These are phyloP conservation scores for Aleiodes leptofemur DNA, from an alignment of 2,888 invertebrate species.

Conservation along the genomic window DNA sequence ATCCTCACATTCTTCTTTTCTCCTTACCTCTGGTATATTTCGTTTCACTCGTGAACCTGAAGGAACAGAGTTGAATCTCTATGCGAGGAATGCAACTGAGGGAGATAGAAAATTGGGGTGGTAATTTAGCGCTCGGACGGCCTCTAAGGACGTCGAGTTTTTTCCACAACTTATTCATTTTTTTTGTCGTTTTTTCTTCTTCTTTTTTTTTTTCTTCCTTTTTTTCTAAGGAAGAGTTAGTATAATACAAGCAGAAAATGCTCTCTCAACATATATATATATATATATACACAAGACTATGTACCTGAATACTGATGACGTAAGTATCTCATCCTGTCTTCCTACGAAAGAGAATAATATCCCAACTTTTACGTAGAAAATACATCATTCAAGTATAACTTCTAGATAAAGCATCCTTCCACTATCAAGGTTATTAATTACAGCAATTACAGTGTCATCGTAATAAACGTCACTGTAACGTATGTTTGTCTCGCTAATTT, in stretches of 20 bases:
- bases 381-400: neutral
- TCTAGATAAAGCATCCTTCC: constrained; percentile 25
- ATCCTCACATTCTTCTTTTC: too few relatives aligned
- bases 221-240: constrained; percentile 18
- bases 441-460: constrained; percentile 17
- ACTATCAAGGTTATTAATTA: constrained; percentile 30
- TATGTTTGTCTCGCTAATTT: constrained; percentile 19
- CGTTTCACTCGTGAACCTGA: neutral
- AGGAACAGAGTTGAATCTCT: neutral
- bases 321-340: constrained; percentile 22
- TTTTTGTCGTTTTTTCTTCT: too few relatives aligned
- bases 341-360: neutral
- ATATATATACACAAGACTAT: too few relatives aligned
- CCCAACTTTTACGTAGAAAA: neutral
- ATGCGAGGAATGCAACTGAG: constrained; percentile 28
- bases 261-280: too few relatives aligned
- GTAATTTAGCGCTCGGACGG: constrained; percentile 47
- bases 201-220: neutral
- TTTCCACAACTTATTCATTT: neutral
- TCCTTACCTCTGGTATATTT: too few relatives aligned
- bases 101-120: constrained; percentile 43
- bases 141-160: constrained; percentile 50
- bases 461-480: neutral
- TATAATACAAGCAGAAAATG: neutral
- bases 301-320: constrained; percentile 19